Evolutionary conservation across 2,888 invertebrate species (phyloP), one percentile per base, ranked within the genome.

Genomic region (Cataglyphis albicans): DNA sequence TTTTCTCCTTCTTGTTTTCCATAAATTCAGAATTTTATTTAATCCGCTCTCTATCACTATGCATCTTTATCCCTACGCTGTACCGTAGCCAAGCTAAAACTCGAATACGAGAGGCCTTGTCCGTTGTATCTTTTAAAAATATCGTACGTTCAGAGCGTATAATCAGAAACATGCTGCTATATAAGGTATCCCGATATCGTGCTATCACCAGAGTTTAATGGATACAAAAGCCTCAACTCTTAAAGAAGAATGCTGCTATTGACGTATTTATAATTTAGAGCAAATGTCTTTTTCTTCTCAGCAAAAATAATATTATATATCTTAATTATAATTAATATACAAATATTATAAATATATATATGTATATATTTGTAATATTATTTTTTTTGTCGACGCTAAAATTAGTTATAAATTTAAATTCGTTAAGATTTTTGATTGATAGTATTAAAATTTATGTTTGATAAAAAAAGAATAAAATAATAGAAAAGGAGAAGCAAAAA

Each of bases 21-120:
- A 94, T 94, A 94, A 94, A 94, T 93, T 93, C 91, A 91, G 86
- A 90, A 92, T 93, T 94, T 94, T 94, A 94, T 94, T 93, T 90
- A 89, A 91, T 91, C 89, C 89, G 87, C 83, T 81, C 78, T 57
- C 70, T 21, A 35, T n/a, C 64, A 63, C 83, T 85, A 86, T 84
- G 86, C 84, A 76, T 84, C 89, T 88, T 87, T 86, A 86, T 88
- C 87, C 87, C 81, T 72, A 80, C 64, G 63, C 59, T 29, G 25
- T 59, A 52, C n/a, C 57, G 80, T 70, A 59, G 12, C 59, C 10
- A 55, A 38, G 29, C 38, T 32, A 18, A 32, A 78, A 15, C 57
- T 44, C 35, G 35, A 64, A 38, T 38, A 44, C 38, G 29, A 57
- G 32, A 44, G 41, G 59, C 15, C 41, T 12, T 3, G 12, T 18